phyloP scores from a whole-genome alignment of 2,888 invertebrate genomes.

The Noctua janthe region DNA sequence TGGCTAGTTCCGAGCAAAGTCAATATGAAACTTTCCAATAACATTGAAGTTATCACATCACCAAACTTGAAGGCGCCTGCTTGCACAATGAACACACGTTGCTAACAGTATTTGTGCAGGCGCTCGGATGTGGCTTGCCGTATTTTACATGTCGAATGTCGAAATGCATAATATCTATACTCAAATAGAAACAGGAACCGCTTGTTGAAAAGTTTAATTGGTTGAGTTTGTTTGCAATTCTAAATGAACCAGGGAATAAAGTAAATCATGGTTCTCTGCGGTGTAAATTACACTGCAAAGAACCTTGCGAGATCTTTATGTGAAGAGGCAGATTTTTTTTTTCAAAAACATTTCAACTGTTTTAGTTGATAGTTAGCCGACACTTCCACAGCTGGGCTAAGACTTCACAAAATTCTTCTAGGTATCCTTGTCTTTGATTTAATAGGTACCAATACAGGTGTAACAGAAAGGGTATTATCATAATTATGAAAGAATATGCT shows the following conservation, averaged over 20 bases:
- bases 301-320: not conserved
- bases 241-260: constrained; percentile 1
- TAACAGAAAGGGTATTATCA: no score
- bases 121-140: constrained; percentile 10
- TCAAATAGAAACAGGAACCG: constrained; percentile 19
- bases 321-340: no score
- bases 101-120: constrained; percentile 61
- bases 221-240: not conserved
- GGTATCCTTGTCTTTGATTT: not conserved
- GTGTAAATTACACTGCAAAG: not conserved
- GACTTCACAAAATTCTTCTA: not conserved
- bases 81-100: constrained; percentile 40
- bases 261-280: not conserved
- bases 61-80: constrained; percentile 42
- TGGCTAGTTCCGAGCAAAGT: not conserved
- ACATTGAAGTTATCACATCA: constrained; percentile 35
- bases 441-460: not conserved
- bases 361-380: not conserved
- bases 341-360: not conserved
- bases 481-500: no score
- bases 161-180: constrained; percentile 20
- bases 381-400: no score
- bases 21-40: constrained; percentile 34
- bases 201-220: constrained; percentile 28
- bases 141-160: constrained; percentile 24